Conservation (phyloP, 2,797 vertebrate genomes). For the Paratrypauchen microcephalus region DNA sequence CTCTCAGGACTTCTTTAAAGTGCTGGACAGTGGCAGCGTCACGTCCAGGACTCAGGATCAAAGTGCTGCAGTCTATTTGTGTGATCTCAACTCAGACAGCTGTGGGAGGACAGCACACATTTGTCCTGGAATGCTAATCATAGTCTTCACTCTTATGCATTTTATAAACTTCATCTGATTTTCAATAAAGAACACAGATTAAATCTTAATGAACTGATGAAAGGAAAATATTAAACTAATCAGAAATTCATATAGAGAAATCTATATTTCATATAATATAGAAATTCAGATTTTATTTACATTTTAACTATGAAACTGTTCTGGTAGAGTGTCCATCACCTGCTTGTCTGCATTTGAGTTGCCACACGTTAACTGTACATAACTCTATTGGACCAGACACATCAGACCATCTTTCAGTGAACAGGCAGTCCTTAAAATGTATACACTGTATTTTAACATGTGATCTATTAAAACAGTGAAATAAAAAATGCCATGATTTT, state of each 20-base stretch:
- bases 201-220: neutral
- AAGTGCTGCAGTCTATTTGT: constrained; percentile 3
- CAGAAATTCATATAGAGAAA: no score
- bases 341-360: no score
- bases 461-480: neutral
- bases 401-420: neutral
- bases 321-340: no score
- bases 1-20: constrained; percentile 4
- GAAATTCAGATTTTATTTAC: neutral
- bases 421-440: neutral
- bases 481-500: neutral
- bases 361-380: no score
- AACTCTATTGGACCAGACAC: no score
- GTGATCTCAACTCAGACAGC: neutral
- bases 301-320: neutral
- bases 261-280: no score
- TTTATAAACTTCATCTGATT: no score
- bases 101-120: constrained; percentile 4
- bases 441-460: neutral
- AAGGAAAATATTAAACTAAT: neutral
- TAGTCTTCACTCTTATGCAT: neutral
- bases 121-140: constrained; percentile 6
- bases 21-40: neutral
- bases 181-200: neutral
- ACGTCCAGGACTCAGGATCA: neutral